phyloP scores from a whole-genome alignment of 2,797 vertebrate genomes.

The Eulemur rubriventer region DNA sequence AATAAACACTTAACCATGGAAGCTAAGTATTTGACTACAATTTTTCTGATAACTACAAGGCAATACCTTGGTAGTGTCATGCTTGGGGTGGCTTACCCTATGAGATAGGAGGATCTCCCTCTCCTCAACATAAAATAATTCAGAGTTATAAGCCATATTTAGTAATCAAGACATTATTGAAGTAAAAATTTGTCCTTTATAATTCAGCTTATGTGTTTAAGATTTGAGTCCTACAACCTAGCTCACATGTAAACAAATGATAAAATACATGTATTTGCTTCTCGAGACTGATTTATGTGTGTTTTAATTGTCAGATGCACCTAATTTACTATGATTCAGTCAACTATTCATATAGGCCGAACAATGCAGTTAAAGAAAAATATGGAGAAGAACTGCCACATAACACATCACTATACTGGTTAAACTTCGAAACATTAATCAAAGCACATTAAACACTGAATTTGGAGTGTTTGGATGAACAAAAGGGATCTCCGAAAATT shows the following conservation, averaged over 20 bases:
- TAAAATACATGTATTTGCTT: background rate
- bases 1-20: background rate
- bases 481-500: conserved; percentile 70
- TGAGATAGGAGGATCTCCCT: background rate
- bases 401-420: conserved; percentile 31
- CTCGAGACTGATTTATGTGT: background rate
- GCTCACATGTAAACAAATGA: background rate
- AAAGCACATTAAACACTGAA: conserved; percentile 64
- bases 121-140: background rate
- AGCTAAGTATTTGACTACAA: background rate
- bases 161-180: background rate
- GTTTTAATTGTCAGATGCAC: background rate
- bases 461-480: conserved; percentile 59
- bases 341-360: background rate
- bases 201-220: background rate
- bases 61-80: background rate
- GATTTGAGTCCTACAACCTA: background rate
- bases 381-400: background rate
- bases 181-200: background rate
- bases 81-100: background rate
- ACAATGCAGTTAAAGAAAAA: background rate
- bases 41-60: background rate
- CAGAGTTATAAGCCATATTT: background rate
- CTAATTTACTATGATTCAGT: background rate
- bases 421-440: conserved; percentile 69